phyloP scores from a whole-genome alignment of 1,140 invertebrate genomes.

The Cryptotermes secundus region DNA sequence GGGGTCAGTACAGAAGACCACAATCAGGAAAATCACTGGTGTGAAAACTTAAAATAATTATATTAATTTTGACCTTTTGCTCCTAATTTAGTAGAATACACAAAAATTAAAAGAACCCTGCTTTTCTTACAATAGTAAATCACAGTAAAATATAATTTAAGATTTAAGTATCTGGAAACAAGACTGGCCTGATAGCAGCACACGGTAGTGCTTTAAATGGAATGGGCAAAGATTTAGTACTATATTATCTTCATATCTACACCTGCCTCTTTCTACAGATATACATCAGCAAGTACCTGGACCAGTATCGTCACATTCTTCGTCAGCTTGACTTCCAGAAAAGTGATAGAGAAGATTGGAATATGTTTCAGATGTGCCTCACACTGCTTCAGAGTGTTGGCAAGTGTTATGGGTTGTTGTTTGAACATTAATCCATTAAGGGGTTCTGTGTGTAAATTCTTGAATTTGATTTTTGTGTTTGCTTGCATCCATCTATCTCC shows the following conservation, averaged over 20 bases:
- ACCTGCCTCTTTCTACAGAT: constrained; percentile 42
- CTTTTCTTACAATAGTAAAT: no score
- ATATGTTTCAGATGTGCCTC: constrained; percentile 66
- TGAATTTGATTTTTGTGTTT: neutral
- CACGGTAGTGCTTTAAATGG: neutral
- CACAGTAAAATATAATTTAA: no score
- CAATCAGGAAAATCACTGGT: no score
- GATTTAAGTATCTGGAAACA: no score
- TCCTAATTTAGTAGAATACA: no score
- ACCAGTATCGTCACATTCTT: constrained; percentile 51
- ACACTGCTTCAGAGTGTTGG: constrained; percentile 68
- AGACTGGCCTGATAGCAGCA: no score
- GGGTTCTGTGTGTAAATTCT: neutral
- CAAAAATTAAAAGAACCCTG: no score
- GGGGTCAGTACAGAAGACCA: no score
- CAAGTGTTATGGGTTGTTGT: constrained; percentile 40
- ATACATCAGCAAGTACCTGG: constrained; percentile 60
- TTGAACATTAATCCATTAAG: neutral
- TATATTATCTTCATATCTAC: neutral
- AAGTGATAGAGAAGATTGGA: constrained; percentile 65
- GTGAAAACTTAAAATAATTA: no score
- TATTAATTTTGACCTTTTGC: no score
- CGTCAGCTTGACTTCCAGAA: constrained; percentile 57
- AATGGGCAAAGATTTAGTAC: no score
- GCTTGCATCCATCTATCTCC: no score